Conservation (phyloP, 2,888 invertebrate genomes). For the Amblyteles armatorius region DNA sequence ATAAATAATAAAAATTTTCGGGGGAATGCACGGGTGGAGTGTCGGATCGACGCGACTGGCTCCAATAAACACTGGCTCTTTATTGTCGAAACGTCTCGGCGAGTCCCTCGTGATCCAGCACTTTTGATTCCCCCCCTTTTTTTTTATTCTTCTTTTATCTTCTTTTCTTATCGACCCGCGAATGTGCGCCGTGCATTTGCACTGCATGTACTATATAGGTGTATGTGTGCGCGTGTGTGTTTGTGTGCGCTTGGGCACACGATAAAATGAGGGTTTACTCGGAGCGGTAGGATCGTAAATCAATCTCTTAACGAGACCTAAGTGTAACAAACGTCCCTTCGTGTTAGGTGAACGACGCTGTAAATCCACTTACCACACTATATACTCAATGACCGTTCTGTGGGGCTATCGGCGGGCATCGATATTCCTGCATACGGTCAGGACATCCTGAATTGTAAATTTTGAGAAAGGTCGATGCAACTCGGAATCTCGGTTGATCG, state of each 20-base stretch:
- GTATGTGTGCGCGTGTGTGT: neutral
- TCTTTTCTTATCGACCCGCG: constrained; percentile 12
- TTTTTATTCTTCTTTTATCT: constrained; percentile 51
- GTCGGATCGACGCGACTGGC: constrained; percentile 43
- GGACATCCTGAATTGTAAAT: constrained; percentile 58
- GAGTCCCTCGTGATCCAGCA: constrained; percentile 38
- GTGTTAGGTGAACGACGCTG: constrained; percentile 69
- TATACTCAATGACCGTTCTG: neutral
- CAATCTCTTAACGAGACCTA: constrained; percentile 75
- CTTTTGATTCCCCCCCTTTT: constrained; percentile 19
- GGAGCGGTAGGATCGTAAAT: constrained; percentile 71
- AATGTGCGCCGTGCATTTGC: constrained; percentile 2
- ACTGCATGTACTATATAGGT: constrained; percentile 1
- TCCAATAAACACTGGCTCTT: constrained; percentile 72
- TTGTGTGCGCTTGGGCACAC: constrained; percentile 32
- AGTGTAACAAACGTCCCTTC: constrained; percentile 73
- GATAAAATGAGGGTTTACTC: constrained; percentile 57
- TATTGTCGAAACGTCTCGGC: constrained; percentile 67
- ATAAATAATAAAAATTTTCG: constrained; percentile 46
- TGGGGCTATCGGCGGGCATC: constrained; percentile 35
- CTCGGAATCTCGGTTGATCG: neutral
- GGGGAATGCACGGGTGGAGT: constrained; percentile 9
- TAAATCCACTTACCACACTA: constrained; percentile 53
- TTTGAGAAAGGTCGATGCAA: neutral
- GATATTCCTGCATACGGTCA: constrained; percentile 51